These are phyloP conservation scores for Trichomycterus rosablanca DNA, from an alignment of 2,113 vertebrate species.

Conservation along the genomic window DNA sequence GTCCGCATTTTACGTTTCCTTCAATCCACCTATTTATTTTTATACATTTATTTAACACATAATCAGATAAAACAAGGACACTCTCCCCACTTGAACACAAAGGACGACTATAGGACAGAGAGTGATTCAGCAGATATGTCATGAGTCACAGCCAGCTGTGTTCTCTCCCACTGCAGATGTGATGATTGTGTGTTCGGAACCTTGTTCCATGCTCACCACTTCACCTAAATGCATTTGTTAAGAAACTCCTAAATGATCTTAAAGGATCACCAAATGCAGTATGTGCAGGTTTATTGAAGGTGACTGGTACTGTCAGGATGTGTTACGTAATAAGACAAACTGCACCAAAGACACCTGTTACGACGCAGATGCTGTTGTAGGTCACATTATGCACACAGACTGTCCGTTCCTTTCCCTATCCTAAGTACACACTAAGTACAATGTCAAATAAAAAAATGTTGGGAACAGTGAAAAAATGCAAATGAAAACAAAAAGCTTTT, in stretches of 20 bases:
- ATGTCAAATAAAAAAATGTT: no score
- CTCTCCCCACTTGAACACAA: background rate
- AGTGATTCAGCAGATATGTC: conserved; percentile 24
- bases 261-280: background rate
- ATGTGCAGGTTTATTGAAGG: background rate
- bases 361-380: background rate
- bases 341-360: background rate
- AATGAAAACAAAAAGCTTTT: no score
- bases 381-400: background rate
- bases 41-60: no score
- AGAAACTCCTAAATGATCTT: no score
- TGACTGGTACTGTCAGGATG: background rate
- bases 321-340: background rate
- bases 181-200: background rate
- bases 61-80: no score
- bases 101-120: conserved; percentile 17
- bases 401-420: background rate
- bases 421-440: no score
- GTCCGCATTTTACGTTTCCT: no score
- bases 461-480: no score
- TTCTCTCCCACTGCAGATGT: background rate
- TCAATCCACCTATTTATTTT: no score
- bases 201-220: no score
- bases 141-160: background rate
- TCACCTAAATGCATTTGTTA: no score